Conservation (phyloP, 2,113 vertebrate species). For the Guaruba guarouba region DNA sequence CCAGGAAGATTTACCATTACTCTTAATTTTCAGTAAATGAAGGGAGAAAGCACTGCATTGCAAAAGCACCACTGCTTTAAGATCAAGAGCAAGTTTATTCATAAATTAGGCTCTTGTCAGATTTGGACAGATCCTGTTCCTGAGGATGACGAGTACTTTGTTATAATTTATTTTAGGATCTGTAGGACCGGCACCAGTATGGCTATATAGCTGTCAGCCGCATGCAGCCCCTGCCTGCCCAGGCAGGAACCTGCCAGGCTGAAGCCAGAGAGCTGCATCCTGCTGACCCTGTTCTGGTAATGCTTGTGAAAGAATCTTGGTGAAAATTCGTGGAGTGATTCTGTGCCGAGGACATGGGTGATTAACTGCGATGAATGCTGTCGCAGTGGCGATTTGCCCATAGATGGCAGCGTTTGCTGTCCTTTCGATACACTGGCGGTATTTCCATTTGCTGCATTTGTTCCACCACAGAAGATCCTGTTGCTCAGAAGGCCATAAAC, state of each 20-base stretch:
- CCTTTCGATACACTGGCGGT: background rate
- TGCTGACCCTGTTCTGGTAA: too few species aligned
- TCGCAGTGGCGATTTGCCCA: background rate
- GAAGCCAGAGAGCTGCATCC: background rate
- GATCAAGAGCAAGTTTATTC: background rate
- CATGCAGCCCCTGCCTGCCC: background rate
- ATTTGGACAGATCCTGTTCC: background rate
- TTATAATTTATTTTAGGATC: background rate
- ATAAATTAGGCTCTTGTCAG: background rate
- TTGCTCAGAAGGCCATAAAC: background rate
- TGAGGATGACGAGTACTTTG: fast-evolving
- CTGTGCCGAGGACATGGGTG: fast-evolving
- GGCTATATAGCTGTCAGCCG: background rate
- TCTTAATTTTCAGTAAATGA: background rate
- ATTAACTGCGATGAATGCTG: fast-evolving
- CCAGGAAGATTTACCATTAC: background rate
- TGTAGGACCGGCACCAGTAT: background rate
- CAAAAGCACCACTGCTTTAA: background rate
- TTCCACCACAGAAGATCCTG: background rate
- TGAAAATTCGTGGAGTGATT: background rate
- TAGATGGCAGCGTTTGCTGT: background rate
- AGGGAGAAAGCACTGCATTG: background rate
- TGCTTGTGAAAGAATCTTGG: background rate
- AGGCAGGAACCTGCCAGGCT: background rate
- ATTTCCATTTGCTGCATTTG: too few species aligned